Percentiles rank a stretch among this genome's conserved stretches.
Conservation (phyloP, 2,113 vertebrate species). For the Corythaixoides concolor region DNA sequence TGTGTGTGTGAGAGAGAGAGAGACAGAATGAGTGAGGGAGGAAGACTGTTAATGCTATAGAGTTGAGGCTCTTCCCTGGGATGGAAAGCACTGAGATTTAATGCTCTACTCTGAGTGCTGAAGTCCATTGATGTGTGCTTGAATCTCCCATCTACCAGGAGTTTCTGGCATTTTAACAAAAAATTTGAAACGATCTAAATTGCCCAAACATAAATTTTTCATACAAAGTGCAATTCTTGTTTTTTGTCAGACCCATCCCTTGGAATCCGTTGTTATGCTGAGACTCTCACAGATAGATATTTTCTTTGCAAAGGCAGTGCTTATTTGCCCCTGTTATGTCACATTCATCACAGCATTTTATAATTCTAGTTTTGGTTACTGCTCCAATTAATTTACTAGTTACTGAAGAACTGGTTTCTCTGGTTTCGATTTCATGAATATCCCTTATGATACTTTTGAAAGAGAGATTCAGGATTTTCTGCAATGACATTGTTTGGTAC, state of each 20-base stretch:
- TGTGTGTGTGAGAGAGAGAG: not conserved
- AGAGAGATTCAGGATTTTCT: not conserved
- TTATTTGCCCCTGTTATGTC: not conserved
- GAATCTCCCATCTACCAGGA: not conserved
- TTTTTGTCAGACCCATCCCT: not conserved
- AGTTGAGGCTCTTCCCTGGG: not conserved
- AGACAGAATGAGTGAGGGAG: not conserved
- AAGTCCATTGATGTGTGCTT: not conserved
- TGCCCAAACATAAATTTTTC: not conserved
- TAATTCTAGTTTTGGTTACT: not conserved
- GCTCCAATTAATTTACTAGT: not conserved
- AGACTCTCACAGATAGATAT: not conserved
- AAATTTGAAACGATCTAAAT: not conserved
- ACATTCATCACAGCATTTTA: not conserved
- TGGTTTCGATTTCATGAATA: not conserved
- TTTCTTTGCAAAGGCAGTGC: not conserved
- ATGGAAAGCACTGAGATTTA: not conserved
- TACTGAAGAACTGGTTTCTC: constrained; percentile 11
- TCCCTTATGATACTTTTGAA: not conserved
- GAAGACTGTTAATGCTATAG: not conserved
- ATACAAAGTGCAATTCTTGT: not conserved
- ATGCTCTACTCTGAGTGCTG: not conserved
- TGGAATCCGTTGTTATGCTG: not conserved
- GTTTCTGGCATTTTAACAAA: not conserved
- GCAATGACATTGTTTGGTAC: not conserved